Evolutionary conservation across 1,140 invertebrate genomes (phyloP).

Genomic region (Drosophila setifemur): DNA sequence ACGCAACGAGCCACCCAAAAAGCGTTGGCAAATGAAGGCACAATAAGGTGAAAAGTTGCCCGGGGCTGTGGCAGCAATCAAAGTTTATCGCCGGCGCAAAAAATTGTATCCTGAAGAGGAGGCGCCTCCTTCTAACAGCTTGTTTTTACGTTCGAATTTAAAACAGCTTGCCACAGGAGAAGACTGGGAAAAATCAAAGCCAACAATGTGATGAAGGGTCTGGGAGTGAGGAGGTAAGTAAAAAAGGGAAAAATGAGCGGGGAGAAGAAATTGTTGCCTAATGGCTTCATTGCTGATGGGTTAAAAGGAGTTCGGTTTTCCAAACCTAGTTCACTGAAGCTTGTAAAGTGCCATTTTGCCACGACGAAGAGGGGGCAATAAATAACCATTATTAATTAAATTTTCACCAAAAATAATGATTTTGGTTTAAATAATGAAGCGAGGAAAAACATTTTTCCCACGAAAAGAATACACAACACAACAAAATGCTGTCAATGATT

Average conservation of each 20-base stretch:
- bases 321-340: slow-evolving; percentile 2
- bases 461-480: too few species aligned
- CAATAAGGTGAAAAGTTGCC: slow-evolving; percentile 43
- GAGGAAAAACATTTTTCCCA: too few species aligned
- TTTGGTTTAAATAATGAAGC: background rate
- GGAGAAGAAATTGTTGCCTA: slow-evolving; percentile 42
- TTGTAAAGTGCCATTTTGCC: slow-evolving; percentile 47
- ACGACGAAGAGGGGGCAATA: background rate
- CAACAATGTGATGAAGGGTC: slow-evolving; percentile 42
- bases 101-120: slow-evolving; percentile 7
- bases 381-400: background rate
- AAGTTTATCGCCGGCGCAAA: slow-evolving; percentile 52
- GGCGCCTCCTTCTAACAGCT: slow-evolving; percentile 35
- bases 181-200: slow-evolving; percentile 51
- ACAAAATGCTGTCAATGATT: too few species aligned
- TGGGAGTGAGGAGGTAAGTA: background rate
- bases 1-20: slow-evolving; percentile 48
- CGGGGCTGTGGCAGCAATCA: slow-evolving; percentile 58
- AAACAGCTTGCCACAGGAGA: slow-evolving; percentile 16
- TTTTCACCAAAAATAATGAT: background rate
- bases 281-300: slow-evolving; percentile 62
- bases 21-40: slow-evolving; percentile 21
- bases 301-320: slow-evolving; percentile 1
- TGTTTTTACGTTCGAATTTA: slow-evolving; percentile 54
- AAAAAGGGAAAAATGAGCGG: slow-evolving; percentile 1